Evolutionary conservation across 2,797 vertebrate species (phyloP).

Genomic region (Myiotriccus ornatus): DNA sequence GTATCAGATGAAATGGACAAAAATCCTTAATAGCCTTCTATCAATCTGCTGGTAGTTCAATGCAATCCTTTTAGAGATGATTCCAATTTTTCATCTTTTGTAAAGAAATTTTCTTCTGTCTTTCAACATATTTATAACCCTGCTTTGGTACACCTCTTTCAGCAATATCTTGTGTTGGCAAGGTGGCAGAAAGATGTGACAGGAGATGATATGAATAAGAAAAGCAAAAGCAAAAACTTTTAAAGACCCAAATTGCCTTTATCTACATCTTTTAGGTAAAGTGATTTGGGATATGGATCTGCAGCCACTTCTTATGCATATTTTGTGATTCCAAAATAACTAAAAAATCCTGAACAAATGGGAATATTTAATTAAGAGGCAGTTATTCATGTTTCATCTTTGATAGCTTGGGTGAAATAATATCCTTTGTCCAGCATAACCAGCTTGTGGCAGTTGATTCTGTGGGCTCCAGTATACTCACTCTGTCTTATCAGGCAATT

Average conservation of each 20-base stretch:
- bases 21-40: background rate
- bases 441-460: background rate
- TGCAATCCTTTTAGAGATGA: background rate
- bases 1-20: background rate
- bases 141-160: background rate
- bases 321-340: background rate
- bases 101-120: background rate
- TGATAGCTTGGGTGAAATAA: background rate
- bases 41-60: background rate
- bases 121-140: background rate
- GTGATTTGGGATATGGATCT: background rate
- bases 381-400: background rate
- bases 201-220: background rate
- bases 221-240: background rate
- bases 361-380: background rate
- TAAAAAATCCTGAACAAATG: background rate
- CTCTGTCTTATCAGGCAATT: rapidly evolving
- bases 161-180: background rate
- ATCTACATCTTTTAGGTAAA: background rate
- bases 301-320: background rate
- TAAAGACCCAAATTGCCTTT: background rate
- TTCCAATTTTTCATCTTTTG: background rate
- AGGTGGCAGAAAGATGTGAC: background rate
- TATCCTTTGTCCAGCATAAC: background rate
- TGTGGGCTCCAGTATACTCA: background rate